phyloP scores from a whole-genome alignment of 1,140 invertebrate genomes.

The Uloborus diversus region DNA sequence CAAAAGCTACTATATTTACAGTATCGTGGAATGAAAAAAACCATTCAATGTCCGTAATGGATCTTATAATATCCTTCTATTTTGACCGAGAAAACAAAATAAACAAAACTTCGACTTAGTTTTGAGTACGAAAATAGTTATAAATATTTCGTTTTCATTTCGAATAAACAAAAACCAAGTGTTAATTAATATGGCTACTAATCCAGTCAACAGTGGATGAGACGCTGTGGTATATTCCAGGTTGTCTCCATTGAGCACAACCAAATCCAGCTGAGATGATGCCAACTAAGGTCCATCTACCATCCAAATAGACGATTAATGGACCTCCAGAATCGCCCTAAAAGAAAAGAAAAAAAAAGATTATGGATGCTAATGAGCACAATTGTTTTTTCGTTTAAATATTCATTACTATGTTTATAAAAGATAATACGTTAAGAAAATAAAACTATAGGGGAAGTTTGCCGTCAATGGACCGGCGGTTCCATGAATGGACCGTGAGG shows the following conservation, averaged over 20 bases:
- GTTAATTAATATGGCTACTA: slow-evolving; percentile 54
- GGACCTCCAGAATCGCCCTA: slow-evolving; percentile 92
- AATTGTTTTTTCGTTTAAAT: neutral
- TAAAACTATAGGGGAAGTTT: too few species aligned
- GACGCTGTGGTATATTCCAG: slow-evolving; percentile 68
- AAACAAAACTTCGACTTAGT: too few species aligned
- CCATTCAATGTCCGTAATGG: too few species aligned
- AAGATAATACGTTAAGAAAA: neutral
- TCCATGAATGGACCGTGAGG: too few species aligned
- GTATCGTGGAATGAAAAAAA: too few species aligned
- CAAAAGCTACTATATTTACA: too few species aligned
- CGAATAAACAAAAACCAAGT: too few species aligned
- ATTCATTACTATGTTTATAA: neutral
- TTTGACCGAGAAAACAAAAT: too few species aligned
- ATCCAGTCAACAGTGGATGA: slow-evolving; percentile 62
- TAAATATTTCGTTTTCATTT: too few species aligned
- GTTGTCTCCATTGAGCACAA: slow-evolving; percentile 84
- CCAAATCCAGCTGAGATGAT: slow-evolving; percentile 88
- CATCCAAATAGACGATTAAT: slow-evolving; percentile 72
- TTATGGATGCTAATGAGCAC: neutral
- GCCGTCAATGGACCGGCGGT: too few species aligned
- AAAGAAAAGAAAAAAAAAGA: slow-evolving; percentile 61
- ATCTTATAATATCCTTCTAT: too few species aligned
- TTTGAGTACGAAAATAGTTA: too few species aligned
- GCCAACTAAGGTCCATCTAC: slow-evolving; percentile 79